Percentiles rank a stretch among this genome's conserved stretches.
Conservation (phyloP, 1,140 invertebrate genomes). For the Apis florea region DNA sequence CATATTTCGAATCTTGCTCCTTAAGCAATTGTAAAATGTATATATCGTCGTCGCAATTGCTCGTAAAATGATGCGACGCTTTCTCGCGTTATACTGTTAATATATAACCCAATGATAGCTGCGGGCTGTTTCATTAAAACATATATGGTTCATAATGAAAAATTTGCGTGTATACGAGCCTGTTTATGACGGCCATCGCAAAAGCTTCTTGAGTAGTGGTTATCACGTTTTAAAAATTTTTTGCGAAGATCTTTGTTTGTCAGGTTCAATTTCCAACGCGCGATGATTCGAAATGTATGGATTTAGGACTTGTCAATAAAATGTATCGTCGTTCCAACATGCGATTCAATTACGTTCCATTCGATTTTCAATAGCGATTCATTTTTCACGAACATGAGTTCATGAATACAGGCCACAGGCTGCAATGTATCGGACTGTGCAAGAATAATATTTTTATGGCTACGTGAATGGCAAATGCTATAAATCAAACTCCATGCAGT, state of each 20-base stretch:
- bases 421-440: not conserved
- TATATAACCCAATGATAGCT: not conserved
- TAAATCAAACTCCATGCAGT: constrained; percentile 7
- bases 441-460: constrained; percentile 34
- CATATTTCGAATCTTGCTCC: constrained; percentile 10
- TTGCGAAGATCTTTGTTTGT: not conserved
- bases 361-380: not conserved
- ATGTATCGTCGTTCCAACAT: not conserved
- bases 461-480: constrained; percentile 6
- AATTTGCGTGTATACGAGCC: not conserved
- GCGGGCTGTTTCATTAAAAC: not conserved
- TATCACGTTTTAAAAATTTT: not conserved
- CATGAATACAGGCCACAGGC: not conserved
- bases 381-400: not conserved
- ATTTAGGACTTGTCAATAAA: not conserved
- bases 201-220: not conserved
- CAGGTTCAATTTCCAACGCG: not conserved
- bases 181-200: constrained; percentile 4
- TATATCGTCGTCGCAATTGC: not conserved
- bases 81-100: constrained; percentile 1
- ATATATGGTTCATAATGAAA: constrained; percentile 1
- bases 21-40: not conserved
- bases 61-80: constrained; percentile 26
- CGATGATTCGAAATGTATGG: not conserved
- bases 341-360: constrained; percentile 27